A percentile compares a stretch with the other conserved stretches of the same genome.
Evolutionary conservation across 2,797 vertebrate genomes (phyloP).

Genomic region (Odontamblyopus lacepedii): DNA sequence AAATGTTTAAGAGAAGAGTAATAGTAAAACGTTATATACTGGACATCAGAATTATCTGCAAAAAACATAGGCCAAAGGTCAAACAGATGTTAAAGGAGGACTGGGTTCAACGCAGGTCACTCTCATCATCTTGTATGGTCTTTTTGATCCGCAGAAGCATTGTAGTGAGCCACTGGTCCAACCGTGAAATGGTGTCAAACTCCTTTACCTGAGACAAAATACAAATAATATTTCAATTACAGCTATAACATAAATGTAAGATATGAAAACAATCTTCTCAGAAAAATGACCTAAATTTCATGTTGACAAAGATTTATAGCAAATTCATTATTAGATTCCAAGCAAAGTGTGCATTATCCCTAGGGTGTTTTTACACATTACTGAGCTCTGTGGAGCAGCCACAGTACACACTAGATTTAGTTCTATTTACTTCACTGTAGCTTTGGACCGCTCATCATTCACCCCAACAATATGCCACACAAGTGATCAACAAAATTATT

Average conservation of each 20-base stretch:
- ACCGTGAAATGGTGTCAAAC: constrained; percentile 88
- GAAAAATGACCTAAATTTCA: no score
- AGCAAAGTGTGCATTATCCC: no score
- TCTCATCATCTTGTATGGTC: constrained; percentile 89
- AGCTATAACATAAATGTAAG: background rate
- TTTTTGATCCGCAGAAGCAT: constrained; percentile 95
- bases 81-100: background rate
- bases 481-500: no score
- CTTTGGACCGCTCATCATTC: background rate
- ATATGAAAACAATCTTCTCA: background rate
- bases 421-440: background rate
- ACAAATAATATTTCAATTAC: background rate
- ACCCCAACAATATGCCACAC: no score
- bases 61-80: constrained; percentile 39
- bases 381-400: no score
- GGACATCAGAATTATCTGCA: constrained; percentile 22
- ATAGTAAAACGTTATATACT: constrained; percentile 23
- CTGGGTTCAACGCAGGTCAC: constrained; percentile 84
- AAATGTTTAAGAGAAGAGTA: constrained; percentile 37
- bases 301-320: background rate
- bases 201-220: constrained; percentile 77
- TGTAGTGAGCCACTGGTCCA: constrained; percentile 96
- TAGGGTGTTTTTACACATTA: background rate
- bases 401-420: background rate
- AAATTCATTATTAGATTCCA: no score